Evolutionary conservation across 2,797 vertebrate species (phyloP).

Genomic region (Acanthurus lineatus): DNA sequence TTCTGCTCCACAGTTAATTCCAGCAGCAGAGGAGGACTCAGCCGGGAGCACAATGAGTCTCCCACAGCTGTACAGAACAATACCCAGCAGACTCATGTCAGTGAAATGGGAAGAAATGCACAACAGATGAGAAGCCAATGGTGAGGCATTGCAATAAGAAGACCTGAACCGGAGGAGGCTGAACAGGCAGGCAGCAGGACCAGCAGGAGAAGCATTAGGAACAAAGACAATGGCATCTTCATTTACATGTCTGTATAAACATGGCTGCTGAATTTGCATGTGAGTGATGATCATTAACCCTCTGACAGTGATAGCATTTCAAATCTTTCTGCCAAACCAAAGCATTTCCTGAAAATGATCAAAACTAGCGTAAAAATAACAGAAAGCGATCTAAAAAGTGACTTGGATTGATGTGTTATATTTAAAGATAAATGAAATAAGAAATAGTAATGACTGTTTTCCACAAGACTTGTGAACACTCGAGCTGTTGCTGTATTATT

Average conservation of each 20-base stretch:
- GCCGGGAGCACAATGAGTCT: constrained; percentile 17
- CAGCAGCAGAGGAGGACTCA: constrained; percentile 28
- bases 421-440: too few relatives aligned
- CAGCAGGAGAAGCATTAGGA: constrained; percentile 36
- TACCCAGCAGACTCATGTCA: constrained; percentile 19
- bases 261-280: constrained; percentile 11
- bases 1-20: constrained; percentile 13
- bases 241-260: constrained; percentile 15
- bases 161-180: constrained; percentile 31
- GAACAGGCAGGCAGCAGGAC: constrained; percentile 19
- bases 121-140: neutral
- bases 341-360: neutral
- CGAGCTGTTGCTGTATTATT: too few relatives aligned
- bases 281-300: constrained; percentile 13
- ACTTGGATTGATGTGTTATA: constrained; percentile 7
- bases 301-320: neutral
- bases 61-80: constrained; percentile 9
- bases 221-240: constrained; percentile 4
- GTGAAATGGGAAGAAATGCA: constrained; percentile 22
- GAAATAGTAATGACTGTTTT: too few relatives aligned
- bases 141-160: neutral
- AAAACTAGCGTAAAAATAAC: neutral
- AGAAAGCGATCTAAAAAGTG: neutral
- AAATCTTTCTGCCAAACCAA: neutral
- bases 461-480: too few relatives aligned